Evolutionary conservation across 2,888 invertebrate species (phyloP), one percentile per base, ranked within the genome.

Genomic region (Protonemura montana): DNA sequence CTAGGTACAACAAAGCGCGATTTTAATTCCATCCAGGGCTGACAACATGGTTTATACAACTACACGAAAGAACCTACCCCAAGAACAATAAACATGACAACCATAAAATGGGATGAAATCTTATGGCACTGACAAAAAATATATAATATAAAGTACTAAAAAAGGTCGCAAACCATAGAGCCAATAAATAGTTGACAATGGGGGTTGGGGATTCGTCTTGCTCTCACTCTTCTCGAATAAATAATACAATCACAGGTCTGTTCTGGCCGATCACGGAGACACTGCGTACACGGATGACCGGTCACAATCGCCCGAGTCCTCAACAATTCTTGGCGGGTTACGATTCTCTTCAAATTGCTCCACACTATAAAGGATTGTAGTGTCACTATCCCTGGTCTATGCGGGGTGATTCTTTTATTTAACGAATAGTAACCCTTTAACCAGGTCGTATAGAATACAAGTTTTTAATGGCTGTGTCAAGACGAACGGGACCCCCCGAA

Each of bases 151-250:
- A 83, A 83, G 82, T 83, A 84, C 84, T 84, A 84, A 76, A 76
- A 84, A 84, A 84, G 84, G 84, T 84, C 76, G 28, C 76, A 59
- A 81, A 84, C 84, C 76, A 84, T 84, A 28, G 59, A 26, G 76
- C 84, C 84, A 84, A 84, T 84, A 84, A 84, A 84, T 84, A 59
- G 59, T 76, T 84, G 59, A 84, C 84, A 84, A 84, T 41, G 28
- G 81, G 30, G 81, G 81, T 28, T 5, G n/a, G 84, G 84, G 84
- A n/a, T n/a, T n/a, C n/a, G 83, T 42, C 3, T 42, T 35, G n/a
- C n/a, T 25, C 28, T 26, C 80, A 5, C 28, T 29, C 5, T 5
- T 81, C 81, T 29, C 30, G 27, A 41, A 83, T 26, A 30, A 41
- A 27, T 27, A 21, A 84, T 27, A 84, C 76, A 28, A 84, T 76